Base-by-base conservation (phyloP, 2,797 vertebrate species). In the Neopelma chrysocephalum region DNA sequence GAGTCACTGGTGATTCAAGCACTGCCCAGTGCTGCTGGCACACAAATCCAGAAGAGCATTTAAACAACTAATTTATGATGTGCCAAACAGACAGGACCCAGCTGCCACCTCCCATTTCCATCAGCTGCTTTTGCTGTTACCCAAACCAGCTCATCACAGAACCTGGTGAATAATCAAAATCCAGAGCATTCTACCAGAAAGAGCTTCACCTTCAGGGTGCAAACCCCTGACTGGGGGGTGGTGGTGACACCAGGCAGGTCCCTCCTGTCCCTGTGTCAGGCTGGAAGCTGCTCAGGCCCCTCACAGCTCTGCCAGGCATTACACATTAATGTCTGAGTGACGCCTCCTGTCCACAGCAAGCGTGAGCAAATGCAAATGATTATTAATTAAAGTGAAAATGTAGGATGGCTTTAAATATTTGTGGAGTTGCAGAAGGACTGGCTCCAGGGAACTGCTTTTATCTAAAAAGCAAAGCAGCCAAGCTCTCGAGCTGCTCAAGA, bases 321-420 rank as follows among this genome's bases (percentile, higher is more conserved):
- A 60, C 20, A 25, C 61, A 87, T 70, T 40, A 48, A 66, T 38
- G 53, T 48, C 51, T 80, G 87, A 87, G 47, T 77, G 82, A 64
- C 17, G 76, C 65, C 70, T 88, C 6, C 0, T 53, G 73, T 61
- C 45, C 80, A 43, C 40, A 71, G 68, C 38, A 34, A 78, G 89
- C 60, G 15, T 1, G 23, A 83, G 58, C 45, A 88, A 87, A 85
- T 78, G 69, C 53, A 94, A 93, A 90, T 81, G 23, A 88, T 93
- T 38, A 91, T 85, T 94, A 93, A 93, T 95, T 95, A 82, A 96
- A 86, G 75, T 47, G 72, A 88, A 90, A 93, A 88, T 42, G 72
- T 36, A 90, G 62, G 65, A 90, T 81, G 79, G 80, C 65, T 96
- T 94, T 83, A 96, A 95, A 88, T 85, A 94, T 91, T 78, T 93